Evolutionary conservation across 2,888 invertebrate species (phyloP).

Genomic region (Crocallis elinguaria): DNA sequence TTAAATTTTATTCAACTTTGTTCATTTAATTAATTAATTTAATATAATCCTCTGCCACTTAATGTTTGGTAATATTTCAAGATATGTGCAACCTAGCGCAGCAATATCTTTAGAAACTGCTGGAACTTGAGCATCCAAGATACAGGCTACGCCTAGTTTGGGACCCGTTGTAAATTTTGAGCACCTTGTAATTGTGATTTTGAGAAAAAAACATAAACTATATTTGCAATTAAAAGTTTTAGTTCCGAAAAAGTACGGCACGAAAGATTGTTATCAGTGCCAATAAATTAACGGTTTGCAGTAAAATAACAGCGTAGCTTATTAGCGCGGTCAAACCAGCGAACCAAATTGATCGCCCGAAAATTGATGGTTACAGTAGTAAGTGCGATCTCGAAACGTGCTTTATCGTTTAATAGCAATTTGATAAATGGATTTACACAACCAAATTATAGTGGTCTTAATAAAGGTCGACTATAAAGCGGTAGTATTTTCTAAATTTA

Average conservation of each 20-base stretch:
- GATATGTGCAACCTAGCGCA: too few species aligned
- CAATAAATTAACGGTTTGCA: not conserved
- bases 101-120: too few species aligned
- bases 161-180: too few species aligned
- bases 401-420: conserved; percentile 3
- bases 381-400: not conserved
- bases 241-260: not conserved
- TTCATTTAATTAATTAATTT: too few species aligned
- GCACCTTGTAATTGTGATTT: too few species aligned
- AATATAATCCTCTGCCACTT: too few species aligned
- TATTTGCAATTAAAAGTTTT: too few species aligned
- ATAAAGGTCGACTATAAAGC: not conserved
- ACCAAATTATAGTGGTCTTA: conserved; percentile 1
- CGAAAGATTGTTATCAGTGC: not conserved
- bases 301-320: not conserved
- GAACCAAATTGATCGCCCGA: not conserved
- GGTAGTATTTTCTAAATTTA: not conserved
- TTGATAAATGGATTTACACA: conserved; percentile 4
- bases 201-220: too few species aligned
- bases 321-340: conserved; percentile 8
- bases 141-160: too few species aligned
- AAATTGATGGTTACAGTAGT: conserved; percentile 11
- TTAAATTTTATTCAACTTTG: too few species aligned
- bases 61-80: too few species aligned
- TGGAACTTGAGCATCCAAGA: too few species aligned